A percentile compares a stretch with the other conserved stretches of the same genome.
Evolutionary conservation across 2,888 invertebrate genomes (phyloP).

Genomic region (Sussaba pulchella): DNA sequence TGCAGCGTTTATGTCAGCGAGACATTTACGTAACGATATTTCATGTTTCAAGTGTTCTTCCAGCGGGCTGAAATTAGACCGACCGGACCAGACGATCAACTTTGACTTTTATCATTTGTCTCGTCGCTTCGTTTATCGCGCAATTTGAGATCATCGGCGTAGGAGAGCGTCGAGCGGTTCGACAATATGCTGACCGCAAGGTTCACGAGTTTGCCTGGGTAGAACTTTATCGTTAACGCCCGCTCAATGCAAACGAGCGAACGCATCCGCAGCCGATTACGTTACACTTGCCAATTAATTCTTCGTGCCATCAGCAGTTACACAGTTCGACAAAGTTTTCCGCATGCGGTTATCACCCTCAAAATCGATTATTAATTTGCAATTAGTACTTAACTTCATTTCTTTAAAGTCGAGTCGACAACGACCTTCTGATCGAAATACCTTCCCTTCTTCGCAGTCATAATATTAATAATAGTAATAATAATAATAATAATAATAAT

Average conservation of each 20-base stretch:
- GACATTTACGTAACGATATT: constrained; percentile 26
- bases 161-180: background rate
- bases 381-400: background rate
- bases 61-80: constrained; percentile 42
- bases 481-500: background rate
- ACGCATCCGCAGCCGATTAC: background rate
- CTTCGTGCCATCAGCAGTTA: background rate
- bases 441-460: no score
- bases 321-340: background rate
- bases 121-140: background rate
- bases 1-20: constrained; percentile 47
- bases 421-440: background rate
- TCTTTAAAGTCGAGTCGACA: background rate
- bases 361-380: constrained; percentile 16
- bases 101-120: constrained; percentile 9
- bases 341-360: background rate
- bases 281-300: background rate
- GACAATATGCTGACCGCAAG: background rate
- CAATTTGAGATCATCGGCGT: background rate
- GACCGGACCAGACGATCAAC: constrained; percentile 18
- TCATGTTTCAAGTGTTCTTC: constrained; percentile 47
- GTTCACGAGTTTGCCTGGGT: background rate
- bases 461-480: background rate
- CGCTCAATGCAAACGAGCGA: constrained; percentile 1
- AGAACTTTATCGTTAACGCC: background rate